Percentiles rank a stretch among this genome's conserved stretches.
Evolutionary conservation across 2,888 invertebrate genomes (phyloP).

Genomic region (Melinaea marsaeus): DNA sequence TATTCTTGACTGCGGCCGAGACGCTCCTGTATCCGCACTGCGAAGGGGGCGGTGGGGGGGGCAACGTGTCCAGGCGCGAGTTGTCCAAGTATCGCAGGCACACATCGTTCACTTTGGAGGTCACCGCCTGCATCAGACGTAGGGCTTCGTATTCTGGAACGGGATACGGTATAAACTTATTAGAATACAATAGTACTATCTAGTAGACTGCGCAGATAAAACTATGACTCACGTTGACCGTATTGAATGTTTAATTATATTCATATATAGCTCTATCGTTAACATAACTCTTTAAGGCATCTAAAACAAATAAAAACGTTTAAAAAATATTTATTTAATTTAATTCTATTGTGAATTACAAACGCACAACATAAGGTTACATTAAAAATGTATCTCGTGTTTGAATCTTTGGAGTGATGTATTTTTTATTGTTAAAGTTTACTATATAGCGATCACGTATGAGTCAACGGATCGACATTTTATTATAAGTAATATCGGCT

Average conservation of each 20-base stretch:
- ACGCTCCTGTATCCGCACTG: slow-evolving; percentile 76
- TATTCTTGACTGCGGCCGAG: slow-evolving; percentile 87
- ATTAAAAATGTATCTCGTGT: background rate
- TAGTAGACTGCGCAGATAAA: background rate
- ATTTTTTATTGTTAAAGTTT: no score
- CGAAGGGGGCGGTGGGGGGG: slow-evolving; percentile 78
- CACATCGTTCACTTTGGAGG: slow-evolving; percentile 83
- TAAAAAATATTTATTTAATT: background rate
- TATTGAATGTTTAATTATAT: background rate
- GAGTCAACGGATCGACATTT: no score
- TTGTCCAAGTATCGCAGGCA: slow-evolving; percentile 84
- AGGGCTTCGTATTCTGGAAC: slow-evolving; percentile 84
- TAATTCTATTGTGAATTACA: background rate
- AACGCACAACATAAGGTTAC: background rate
- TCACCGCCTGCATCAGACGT: slow-evolving; percentile 85
- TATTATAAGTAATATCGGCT: no score
- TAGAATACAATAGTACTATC: background rate
- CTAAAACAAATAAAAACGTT: background rate
- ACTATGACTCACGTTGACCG: background rate
- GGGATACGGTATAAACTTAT: background rate
- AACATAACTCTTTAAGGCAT: background rate
- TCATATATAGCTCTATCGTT: background rate
- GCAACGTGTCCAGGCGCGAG: slow-evolving; percentile 79
- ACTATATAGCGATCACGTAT: no score
- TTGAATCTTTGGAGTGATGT: no score